Evolutionary conservation across 1,140 invertebrate genomes (phyloP).

Genomic region (Coptotermes formosanus): DNA sequence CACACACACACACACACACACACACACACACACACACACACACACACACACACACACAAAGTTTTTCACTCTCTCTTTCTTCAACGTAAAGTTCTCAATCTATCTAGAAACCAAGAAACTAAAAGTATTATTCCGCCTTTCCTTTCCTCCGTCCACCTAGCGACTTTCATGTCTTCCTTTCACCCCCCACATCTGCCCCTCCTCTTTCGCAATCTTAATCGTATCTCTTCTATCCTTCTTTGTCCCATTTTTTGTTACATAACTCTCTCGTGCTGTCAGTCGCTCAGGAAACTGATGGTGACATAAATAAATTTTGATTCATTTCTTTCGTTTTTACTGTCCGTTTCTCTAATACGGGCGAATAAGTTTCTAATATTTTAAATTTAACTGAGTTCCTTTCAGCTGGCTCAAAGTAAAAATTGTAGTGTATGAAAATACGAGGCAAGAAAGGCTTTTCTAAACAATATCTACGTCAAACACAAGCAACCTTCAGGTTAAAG

Average conservation of each 20-base stretch:
- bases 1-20: background rate
- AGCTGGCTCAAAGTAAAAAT: background rate
- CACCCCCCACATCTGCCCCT: background rate
- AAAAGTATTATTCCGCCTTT: background rate
- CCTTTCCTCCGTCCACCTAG: background rate
- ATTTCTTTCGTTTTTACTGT: background rate
- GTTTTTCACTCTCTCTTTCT: background rate
- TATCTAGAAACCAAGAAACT: background rate
- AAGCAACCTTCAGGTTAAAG: too few relatives aligned
- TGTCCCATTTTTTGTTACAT: background rate
- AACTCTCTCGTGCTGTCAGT: background rate
- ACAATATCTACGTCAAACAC: too few relatives aligned
- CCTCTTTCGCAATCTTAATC: background rate
- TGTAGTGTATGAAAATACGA: too few relatives aligned
- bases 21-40: background rate
- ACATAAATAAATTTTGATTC: conserved; percentile 15
- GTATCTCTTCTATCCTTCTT: background rate
- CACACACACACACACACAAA: background rate
- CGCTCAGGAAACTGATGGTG: background rate
- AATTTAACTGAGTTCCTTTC: background rate
- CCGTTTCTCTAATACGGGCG: background rate
- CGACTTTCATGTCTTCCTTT: background rate
- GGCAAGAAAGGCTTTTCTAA: too few relatives aligned
- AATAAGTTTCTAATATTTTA: background rate
- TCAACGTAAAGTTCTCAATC: background rate